These are phyloP conservation scores for Pampus argenteus DNA, from an alignment of 2,797 vertebrate genomes.

Conservation along the genomic window DNA sequence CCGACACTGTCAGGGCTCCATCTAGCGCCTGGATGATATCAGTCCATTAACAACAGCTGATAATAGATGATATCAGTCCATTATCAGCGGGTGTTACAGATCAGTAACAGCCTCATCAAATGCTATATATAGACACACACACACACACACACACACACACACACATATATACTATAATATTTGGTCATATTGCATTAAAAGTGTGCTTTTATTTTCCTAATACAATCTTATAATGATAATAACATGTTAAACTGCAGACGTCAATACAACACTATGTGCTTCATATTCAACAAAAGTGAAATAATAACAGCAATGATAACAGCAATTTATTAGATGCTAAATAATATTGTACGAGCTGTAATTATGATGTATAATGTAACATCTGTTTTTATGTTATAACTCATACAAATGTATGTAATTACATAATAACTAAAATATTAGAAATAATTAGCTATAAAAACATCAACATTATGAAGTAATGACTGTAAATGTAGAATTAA, in stretches of 20 bases:
- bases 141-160: too few species aligned
- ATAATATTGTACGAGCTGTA: not conserved
- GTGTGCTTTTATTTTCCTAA: not conserved
- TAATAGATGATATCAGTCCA: fast-evolving
- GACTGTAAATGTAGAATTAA: not conserved
- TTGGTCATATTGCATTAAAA: not conserved
- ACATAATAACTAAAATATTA: not conserved
- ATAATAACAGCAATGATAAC: not conserved
- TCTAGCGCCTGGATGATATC: not conserved
- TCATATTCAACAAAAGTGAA: not conserved
- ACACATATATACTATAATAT: too few species aligned
- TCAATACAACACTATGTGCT: not conserved
- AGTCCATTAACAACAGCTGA: too few species aligned
- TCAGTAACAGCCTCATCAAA: not conserved
- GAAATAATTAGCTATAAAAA: not conserved
- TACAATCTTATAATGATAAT: too few species aligned
- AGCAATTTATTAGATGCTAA: not conserved
- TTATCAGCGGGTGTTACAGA: too few species aligned
- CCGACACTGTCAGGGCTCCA: slow-evolving; percentile 1
- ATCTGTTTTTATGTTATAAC: too few species aligned
- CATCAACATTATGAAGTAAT: not conserved
- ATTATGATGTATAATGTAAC: not conserved
- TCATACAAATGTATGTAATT: not conserved
- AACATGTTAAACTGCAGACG: too few species aligned
- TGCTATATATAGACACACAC: too few species aligned